Evolutionary conservation across 2,797 vertebrate species (phyloP), one percentile per base, ranked within the genome.

Genomic region (Urosaurus nigricauda): DNA sequence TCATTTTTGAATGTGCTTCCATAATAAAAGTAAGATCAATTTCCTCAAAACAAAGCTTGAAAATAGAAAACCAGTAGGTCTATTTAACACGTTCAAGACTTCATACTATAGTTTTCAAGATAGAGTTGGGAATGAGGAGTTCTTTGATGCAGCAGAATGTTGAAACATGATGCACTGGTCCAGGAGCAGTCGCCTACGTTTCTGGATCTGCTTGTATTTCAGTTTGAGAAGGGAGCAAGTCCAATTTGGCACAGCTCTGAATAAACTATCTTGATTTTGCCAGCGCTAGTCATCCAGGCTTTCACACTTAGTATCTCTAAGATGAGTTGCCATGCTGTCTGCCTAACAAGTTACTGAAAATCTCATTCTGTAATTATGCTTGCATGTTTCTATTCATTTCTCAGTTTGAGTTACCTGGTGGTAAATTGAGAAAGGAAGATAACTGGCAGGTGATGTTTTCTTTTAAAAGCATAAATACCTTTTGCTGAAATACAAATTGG

Each of bases 401-500:
- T 84, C 75, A 86, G 40, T 80, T 56, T 17, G 17, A 90, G 87
- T 6, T 16, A 83, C 37, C 32, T 58, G 87, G 68, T 78, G 79
- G 47, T 85, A 85, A 89, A 53, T 71, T 60, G 65, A 86, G 13
- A 24, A 5, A 83, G 17, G 13, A 35, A 60, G 32, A 51, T 65
- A 53, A 73, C 70, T 79, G 53, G 73, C 87, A 91, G 84, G 79
- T 75, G 81, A 79, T 83, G 5, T 24, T 86, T 75, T 60, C 83
- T 78, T 83, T 58, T 63, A 83, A 74, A 83, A 78, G 35, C 35
- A 53, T 74, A 74, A 88, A 84, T 47, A 70, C 47, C 79, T 85
- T 85, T 16, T 85, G 74, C 17, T n/a, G 79, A 88, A 82, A 32
- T n/a, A 88, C 35, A 40, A 77, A 88, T 29, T 21, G 80, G 60